A percentile compares a stretch with the other conserved stretches of the same genome.
Conservation (phyloP, 2,888 invertebrate species). For the Oligia fasciuncula region DNA sequence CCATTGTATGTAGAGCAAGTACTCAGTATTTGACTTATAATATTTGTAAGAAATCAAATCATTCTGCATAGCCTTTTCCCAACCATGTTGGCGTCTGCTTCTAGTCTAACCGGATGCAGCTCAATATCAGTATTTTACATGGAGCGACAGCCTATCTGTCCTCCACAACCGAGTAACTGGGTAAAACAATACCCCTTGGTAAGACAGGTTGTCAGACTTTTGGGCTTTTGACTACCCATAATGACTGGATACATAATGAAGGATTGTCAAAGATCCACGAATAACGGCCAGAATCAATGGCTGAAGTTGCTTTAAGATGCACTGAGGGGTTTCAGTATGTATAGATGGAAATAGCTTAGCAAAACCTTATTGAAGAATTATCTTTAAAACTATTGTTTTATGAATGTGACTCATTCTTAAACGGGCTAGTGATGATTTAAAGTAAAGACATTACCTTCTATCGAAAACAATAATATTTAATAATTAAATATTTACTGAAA, state of each 20-base stretch:
- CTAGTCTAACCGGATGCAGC: too few species aligned
- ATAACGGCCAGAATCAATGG: too few species aligned
- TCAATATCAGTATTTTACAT: too few species aligned
- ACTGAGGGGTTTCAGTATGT: too few species aligned
- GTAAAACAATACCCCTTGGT: too few species aligned
- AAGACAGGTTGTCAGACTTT: neutral
- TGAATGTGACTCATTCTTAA: neutral
- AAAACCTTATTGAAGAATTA: neutral
- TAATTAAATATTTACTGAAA: neutral
- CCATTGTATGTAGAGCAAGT: slow-evolving; percentile 5
- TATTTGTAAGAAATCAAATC: too few species aligned
- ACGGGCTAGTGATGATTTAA: neutral
- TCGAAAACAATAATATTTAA: neutral
- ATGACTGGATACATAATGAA: too few species aligned
- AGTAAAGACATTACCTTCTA: neutral
- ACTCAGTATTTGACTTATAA: neutral
- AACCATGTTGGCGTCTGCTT: too few species aligned
- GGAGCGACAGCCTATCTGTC: too few species aligned
- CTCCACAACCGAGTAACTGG: too few species aligned
- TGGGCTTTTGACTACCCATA: neutral
- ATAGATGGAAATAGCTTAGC: neutral
- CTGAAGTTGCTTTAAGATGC: too few species aligned
- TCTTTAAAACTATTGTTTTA: neutral
- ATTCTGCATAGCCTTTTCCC: neutral
- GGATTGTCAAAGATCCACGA: too few species aligned